Evolutionary conservation across 2,113 vertebrate genomes (phyloP), one percentile per base, ranked within the genome.

Genomic region (Numida meleagris): DNA sequence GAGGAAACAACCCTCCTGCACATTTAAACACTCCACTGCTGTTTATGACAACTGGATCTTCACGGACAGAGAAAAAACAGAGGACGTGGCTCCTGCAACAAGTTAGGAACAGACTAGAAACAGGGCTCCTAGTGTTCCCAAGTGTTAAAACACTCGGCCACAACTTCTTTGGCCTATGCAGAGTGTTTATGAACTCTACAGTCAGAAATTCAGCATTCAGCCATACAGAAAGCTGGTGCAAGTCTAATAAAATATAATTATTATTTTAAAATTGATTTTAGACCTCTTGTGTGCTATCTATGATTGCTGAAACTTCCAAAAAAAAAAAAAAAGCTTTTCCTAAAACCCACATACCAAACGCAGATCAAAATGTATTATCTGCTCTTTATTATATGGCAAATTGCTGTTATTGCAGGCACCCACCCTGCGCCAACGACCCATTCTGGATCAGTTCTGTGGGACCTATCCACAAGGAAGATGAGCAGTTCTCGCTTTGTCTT

Each of bases 391-490:
- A 55, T 31, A 61, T 3, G 13, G 65, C 16, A 68, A 91, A 73
- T 27, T 50, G 48, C 48, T 24, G 12, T 34, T 89, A 88, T 80
- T 71, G 79, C 59, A 86, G 77, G 75, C 42, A 90, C 19, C 65
- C 57, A 74, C 53, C 40, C 68, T 40, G 46, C 0, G 0, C 31
- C 82, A 86, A 88, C 42, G 43, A 88, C 51, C 33, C 1, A 0
- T 45, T 72, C 40, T 31, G 72, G 57, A 88, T n/a, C 46, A 1
- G 0, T 45, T 75, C 40, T 31, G 61, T 55, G 61, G 61, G 11
- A 43, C 43, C 73, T 61, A 65, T 48, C 57, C 57, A 71, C 43
- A 76, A 34, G 79, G 80, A 45, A 0, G 1, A 67, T 27, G 31
- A 50, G 65, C 46, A 48, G 29, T 77, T 74, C 66, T 63, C 76